Evolutionary conservation across 2,888 invertebrate species (phyloP), one percentile per base, ranked within the genome.

Genomic region (Thymelicus sylvestris): DNA sequence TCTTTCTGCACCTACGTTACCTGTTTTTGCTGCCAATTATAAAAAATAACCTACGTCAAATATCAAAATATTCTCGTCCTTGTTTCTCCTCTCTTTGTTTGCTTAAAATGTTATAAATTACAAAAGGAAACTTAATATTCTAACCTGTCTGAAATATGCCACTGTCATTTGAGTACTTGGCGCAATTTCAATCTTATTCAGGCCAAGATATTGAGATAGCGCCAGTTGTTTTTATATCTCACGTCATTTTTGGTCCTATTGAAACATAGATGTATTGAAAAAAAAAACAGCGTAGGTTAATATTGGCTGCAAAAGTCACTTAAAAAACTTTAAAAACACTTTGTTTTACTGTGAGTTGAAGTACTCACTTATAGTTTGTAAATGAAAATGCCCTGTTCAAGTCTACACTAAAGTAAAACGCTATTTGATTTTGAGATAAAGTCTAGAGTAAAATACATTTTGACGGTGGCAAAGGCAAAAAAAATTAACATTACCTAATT

Each of bases 111-210:
- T 48, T 50, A 59, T 69, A 64, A 69, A 69, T 64, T 64, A 69
- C 64, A 65, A 70, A 70, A 70, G 70, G 65, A 70, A 70, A 70
- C 60, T 70, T 52, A 60, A 70, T 70, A 50, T 60, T 59, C 65
- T 59, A 60, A 60, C 39, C 50, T 59, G 7, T 52, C 41, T 38
- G 55, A 66, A 61, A 66, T 57, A 63, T 44, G 59, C 64, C 41
- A 65, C 52, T 24, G 64, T 59, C 60, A 70, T 61, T 61, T 66
- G 52, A 70, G 70, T 66, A 61, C 52, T 70, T 70, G 71, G 71
- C 71, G 61, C 71, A 71, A 52, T 65, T 60, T 71, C 71, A 71
- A 66, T 48, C 52, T 61, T 61, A 55, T 61, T 61, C 60, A 24
- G 52, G 71, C 66, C 66, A 71, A 71, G 66, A 66, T 66, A 60